Conservation (phyloP, 30 jellyfish, hydroid and myxozoan species). For the Cassiopea xamachana region DNA sequence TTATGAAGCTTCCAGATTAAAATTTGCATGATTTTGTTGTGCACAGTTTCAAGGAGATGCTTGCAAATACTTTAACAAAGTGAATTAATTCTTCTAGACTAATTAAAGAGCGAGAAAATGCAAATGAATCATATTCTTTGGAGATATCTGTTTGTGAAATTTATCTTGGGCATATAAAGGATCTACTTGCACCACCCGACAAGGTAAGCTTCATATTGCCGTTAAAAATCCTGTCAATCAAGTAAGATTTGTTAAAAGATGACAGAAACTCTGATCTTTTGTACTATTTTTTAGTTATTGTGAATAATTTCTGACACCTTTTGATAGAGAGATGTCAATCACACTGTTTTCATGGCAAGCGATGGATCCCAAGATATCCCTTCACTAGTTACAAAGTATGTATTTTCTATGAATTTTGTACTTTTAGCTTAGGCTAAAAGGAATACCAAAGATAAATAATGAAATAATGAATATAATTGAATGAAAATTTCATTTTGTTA, state of each 20-base stretch:
- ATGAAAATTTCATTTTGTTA: no score
- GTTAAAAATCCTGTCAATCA: background rate
- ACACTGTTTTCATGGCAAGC: conserved; percentile 83
- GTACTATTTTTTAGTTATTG: no score
- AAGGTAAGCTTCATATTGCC: conserved; percentile 34
- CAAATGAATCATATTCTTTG: conserved; percentile 68
- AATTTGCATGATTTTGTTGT: no score
- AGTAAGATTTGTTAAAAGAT: no score
- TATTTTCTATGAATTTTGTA: background rate
- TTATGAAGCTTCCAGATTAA: no score
- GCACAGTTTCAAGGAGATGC: background rate
- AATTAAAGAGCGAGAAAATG: conserved; percentile 70
- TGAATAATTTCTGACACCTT: background rate
- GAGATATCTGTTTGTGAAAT: conserved; percentile 89
- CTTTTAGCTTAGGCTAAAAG: no score
- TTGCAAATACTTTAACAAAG: background rate
- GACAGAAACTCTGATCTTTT: no score
- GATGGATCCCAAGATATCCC: conserved; percentile 95
- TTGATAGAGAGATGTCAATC: conserved; percentile 76
- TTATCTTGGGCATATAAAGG: conserved; percentile 76
- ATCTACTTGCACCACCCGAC: conserved; percentile 82
- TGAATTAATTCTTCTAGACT: conserved; percentile 36
- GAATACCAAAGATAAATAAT: no score
- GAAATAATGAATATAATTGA: no score
- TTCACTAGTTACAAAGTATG: conserved; percentile 82